Percentiles rank a stretch among this genome's conserved stretches.
phyloP scores from a whole-genome alignment of 2,113 vertebrate species.

The human (Homo sapiens) region GRCh38 chr3:193961001-193961500 shows the following conservation, averaged over 20 bases:
- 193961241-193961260: neutral
- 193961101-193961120: constrained; percentile 61
- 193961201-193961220: neutral
- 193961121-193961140: constrained; percentile 57
- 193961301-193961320: neutral
- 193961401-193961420: neutral
- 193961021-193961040: constrained; percentile 85
- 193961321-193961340: neutral
- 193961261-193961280: neutral
- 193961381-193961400: neutral
- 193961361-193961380: neutral
- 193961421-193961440: neutral
- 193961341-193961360: neutral
- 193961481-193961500: too few relatives aligned
- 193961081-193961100: constrained; percentile 77
- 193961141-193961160: constrained; percentile 73
- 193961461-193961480: neutral
- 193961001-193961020: constrained; percentile 76
- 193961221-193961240: neutral
- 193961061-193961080: constrained; percentile 82
- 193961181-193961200: neutral
- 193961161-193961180: neutral
- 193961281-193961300: constrained; percentile 20
- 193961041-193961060: constrained; percentile 72
- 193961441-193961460: neutral